phyloP scores from a whole-genome alignment of 35 echinoderm and acorn worm species.

The Lytechinus pictus region DNA sequence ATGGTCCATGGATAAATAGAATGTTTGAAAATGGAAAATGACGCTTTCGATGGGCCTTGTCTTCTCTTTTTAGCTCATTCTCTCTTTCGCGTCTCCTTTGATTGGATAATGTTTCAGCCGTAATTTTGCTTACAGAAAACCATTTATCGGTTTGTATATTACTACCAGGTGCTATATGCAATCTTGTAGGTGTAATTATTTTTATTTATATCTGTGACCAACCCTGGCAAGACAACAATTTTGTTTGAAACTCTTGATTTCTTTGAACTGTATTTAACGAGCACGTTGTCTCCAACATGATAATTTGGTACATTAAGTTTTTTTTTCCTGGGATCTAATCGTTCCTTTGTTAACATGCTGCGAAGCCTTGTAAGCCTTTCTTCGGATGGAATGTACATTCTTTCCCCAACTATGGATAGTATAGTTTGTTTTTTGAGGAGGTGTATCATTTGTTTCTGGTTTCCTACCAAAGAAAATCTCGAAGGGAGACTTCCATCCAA shows the following conservation, averaged over 20 bases:
- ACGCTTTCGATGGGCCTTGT: neutral
- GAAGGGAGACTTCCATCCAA: conserved; percentile 46
- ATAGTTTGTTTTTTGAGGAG: neutral
- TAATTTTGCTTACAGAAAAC: conserved; percentile 36
- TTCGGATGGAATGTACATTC: neutral
- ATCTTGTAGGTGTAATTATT: neutral
- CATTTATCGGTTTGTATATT: too few species aligned
- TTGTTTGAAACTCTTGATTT: neutral
- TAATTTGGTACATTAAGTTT: conserved; percentile 47
- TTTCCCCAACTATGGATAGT: neutral
- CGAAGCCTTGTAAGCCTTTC: too few species aligned
- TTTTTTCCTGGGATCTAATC: neutral
- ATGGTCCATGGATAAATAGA: too few species aligned
- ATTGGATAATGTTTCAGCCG: neutral
- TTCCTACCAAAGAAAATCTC: conserved; percentile 45
- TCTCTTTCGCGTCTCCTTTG: conserved; percentile 45
- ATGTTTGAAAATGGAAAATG: neutral
- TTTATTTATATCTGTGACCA: conserved; percentile 24
- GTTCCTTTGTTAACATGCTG: neutral
- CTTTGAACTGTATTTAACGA: conserved; percentile 4
- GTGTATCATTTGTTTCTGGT: neutral
- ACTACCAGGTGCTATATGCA: too few species aligned
- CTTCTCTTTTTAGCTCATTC: neutral
- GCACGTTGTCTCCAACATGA: conserved; percentile 32
- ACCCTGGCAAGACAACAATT: conserved; percentile 12